These are phyloP conservation scores for Spodoptera exigua DNA, from an alignment of 2,888 invertebrate species.

Conservation along the genomic window DNA sequence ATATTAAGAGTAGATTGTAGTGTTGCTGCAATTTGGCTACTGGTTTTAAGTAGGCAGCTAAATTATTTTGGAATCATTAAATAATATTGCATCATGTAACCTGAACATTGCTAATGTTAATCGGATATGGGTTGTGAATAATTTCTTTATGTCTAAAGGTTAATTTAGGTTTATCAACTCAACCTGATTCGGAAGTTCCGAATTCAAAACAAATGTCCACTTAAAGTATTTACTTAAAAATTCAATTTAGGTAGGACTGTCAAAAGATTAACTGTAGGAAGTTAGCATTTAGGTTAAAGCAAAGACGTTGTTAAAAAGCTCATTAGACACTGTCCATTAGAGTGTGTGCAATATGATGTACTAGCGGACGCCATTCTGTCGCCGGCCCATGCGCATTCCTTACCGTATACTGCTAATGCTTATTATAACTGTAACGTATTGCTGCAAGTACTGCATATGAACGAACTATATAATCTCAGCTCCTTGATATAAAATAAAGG, in stretches of 20 bases:
- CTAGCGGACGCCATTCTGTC: slow-evolving; percentile 46
- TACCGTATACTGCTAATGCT: slow-evolving; percentile 69
- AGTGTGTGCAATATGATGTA: slow-evolving; percentile 38
- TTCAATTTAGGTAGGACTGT: slow-evolving; percentile 24
- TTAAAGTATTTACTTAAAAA: slow-evolving; percentile 22
- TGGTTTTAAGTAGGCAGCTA: slow-evolving; percentile 47
- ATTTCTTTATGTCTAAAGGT: neutral
- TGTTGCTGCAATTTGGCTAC: slow-evolving; percentile 47
- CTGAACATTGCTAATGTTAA: neutral
- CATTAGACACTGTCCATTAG: slow-evolving; percentile 64
- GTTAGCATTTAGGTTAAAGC: slow-evolving; percentile 64
- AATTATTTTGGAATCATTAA: slow-evolving; percentile 23
- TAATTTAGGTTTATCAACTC: slow-evolving; percentile 17
- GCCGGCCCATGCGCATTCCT: slow-evolving; percentile 66
- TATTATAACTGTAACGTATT: slow-evolving; percentile 72
- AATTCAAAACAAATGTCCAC: slow-evolving; percentile 1
- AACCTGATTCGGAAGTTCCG: neutral
- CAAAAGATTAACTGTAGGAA: slow-evolving; percentile 46
- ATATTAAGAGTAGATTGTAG: slow-evolving; percentile 36
- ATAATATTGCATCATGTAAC: slow-evolving; percentile 16
- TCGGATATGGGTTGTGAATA: slow-evolving; percentile 5
- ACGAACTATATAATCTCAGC: slow-evolving; percentile 36
- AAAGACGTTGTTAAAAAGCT: slow-evolving; percentile 50
- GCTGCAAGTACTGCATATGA: slow-evolving; percentile 52
- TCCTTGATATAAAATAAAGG: slow-evolving; percentile 45